Percentiles rank a stretch among this genome's conserved stretches.
These are phyloP conservation scores for Aramus guarauna DNA, from an alignment of 2,113 vertebrate genomes.

Conservation along the genomic window DNA sequence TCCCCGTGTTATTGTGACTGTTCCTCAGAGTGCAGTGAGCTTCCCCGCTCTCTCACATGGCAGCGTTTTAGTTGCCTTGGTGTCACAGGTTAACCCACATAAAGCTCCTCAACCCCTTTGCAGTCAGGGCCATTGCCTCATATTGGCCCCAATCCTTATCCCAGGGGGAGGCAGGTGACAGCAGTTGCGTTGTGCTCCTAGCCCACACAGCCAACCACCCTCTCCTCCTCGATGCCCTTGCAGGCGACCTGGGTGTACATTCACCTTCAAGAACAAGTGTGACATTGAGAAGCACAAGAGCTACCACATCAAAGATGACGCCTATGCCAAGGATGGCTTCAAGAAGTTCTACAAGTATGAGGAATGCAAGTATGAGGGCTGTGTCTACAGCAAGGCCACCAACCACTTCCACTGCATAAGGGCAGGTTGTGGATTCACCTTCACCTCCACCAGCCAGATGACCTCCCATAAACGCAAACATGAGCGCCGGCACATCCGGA, in stretches of 20 bases:
- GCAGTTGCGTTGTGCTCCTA: background rate
- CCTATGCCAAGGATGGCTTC: slow-evolving; percentile 98
- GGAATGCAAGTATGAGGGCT: slow-evolving; percentile 98
- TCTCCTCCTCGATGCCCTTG: background rate
- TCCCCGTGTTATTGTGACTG: background rate
- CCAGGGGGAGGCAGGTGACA: background rate
- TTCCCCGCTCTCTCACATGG: background rate
- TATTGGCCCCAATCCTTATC: background rate
- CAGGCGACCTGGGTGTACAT: slow-evolving; percentile 94
- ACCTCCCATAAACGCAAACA: slow-evolving; percentile 99
- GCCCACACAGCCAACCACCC: background rate
- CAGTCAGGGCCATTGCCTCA: background rate
- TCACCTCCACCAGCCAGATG: slow-evolving; percentile 99
- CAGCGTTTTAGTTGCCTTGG: background rate
- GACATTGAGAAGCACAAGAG: slow-evolving; percentile 99
- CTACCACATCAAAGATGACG: slow-evolving; percentile 99
- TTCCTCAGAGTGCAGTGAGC: background rate
- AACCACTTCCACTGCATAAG: slow-evolving; percentile 99
- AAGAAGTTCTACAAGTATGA: slow-evolving; percentile 99
- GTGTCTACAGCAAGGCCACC: slow-evolving; percentile 99
- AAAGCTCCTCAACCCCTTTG: background rate
- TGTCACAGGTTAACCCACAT: background rate
- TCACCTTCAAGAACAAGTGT: slow-evolving; percentile 99
- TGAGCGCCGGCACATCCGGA: slow-evolving; percentile 93
- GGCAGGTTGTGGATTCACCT: slow-evolving; percentile 97